Evolutionary conservation across 2,888 invertebrate species (phyloP), one percentile per base, ranked within the genome.

Genomic region (Apotomis capreana): DNA sequence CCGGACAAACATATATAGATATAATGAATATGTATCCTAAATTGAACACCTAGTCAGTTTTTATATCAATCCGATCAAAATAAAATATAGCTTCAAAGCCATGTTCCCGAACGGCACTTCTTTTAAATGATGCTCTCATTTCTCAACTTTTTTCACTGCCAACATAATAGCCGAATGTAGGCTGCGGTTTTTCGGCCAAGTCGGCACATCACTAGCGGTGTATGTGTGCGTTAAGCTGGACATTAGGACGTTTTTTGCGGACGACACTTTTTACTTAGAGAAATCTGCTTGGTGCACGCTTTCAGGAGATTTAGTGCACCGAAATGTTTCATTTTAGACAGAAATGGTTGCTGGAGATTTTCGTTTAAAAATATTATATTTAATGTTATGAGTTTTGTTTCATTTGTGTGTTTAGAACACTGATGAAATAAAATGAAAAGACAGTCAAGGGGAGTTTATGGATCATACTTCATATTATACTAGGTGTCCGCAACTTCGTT

Each of bases 151-250:
- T 49, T 49, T 10, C 40, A 40, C 40, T 26, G 26, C 26, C 40
- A 1, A 40, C 5, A 49, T 9, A 49, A 49, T 9, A 9, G 46
- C 46, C 46, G 9, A 46, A 46, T 46, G 49, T 40, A 49, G 49
- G 49, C 61, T 26, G 5, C 36, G 9, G 3, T 46, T 26, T 26
- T 55, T 65, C 65, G 70, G 54, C 70, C 8, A 10, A 15, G 5
- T 46, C 9, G 15, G 10, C 46, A 15, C 67, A 44, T 61, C 44
- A 52, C 67, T 67, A 65, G 37, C 12, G 44, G 54, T 52, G 44
- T 44, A 36, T 68, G 67, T 62, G 71, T 62, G 71, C 49, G 67
- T 57, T 71, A 68, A 71, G 71, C 67, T 13, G 67, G 71, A 71
- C 67, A 71, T 71, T 68, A 68, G 60, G n/a, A 40, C 26, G 54